Evolutionary conservation across 2,888 invertebrate genomes (phyloP).

Genomic region (Polia nebulosa): DNA sequence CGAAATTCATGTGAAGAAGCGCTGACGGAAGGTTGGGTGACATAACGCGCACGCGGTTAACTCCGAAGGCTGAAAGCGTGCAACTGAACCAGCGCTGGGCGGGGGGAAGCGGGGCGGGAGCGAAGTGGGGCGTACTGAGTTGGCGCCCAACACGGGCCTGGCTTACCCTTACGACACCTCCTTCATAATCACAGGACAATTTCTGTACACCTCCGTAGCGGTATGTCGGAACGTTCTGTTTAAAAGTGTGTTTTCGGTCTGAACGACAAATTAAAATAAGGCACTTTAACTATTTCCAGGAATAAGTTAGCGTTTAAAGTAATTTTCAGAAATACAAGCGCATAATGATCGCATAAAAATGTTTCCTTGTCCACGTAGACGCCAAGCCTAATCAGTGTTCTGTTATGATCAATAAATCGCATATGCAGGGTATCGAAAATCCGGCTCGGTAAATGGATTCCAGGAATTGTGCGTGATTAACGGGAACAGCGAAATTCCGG

Average conservation of each 20-base stretch:
- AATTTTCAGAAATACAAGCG: background rate
- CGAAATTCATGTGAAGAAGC: constrained; percentile 86
- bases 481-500: constrained; percentile 23
- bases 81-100: constrained; percentile 76
- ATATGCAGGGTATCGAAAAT: constrained; percentile 37
- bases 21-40: constrained; percentile 83
- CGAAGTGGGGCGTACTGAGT: constrained; percentile 75
- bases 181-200: constrained; percentile 86
- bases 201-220: constrained; percentile 81
- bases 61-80: constrained; percentile 83
- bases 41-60: constrained; percentile 87
- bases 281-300: background rate
- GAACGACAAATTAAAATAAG: constrained; percentile 27
- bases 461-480: constrained; percentile 38
- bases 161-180: constrained; percentile 77
- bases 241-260: constrained; percentile 33
- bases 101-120: constrained; percentile 70
- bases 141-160: constrained; percentile 80
- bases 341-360: background rate
- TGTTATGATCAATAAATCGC: constrained; percentile 54
- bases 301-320: background rate
- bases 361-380: background rate
- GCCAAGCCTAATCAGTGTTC: constrained; percentile 14
- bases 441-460: constrained; percentile 33
- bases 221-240: constrained; percentile 69